Evolutionary conservation across 2,888 invertebrate species (phyloP), one percentile per base, ranked within the genome.

Genomic region (Entomobrya proxima): DNA sequence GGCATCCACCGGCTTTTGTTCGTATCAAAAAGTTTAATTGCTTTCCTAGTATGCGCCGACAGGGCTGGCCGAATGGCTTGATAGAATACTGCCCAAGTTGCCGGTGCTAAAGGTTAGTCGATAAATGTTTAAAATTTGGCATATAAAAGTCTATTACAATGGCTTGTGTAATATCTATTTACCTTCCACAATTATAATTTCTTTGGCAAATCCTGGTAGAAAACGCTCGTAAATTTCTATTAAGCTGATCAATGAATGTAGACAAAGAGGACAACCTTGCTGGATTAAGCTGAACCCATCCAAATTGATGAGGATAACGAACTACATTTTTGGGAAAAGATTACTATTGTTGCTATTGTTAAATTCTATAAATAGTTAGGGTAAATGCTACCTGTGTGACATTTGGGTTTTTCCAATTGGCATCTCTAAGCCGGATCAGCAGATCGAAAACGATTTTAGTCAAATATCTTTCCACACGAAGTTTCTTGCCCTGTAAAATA

Each of bases 171-270:
- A n/a, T n/a, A n/a, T n/a, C 61, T n/a, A 52, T 1, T 61, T 30
- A 67, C 67, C 67, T 21, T 67, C 24, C 5, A 67, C 67, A 13
- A 67, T 9, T 18, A 78, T 85, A 13, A 85, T 85, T 11, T 69
- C 78, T n/a, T 85, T 50, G 3, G 84, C 69, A 61, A 85, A 85
- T 37, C 77, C 77, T 0, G 84, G 84, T n/a, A 77, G 69, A 58
- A 72, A 85, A 47, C 84, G 18, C n/a, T 85, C 77, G 47, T 78
- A 85, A 0, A 44, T 40, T 15, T 44, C 15, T 1, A 85, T 24
- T 27, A 85, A 27, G 18, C 55, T 44, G 18, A 85, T 21, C 30
- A 77, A 61, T 5, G 58, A 52, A 4, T 67, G 58, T 3, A 85
- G 9, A 84, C 84, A 84, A 0, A 69, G 32, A 6, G 78, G 72